Evolutionary conservation across 2,888 invertebrate species (phyloP).

Genomic region (Stenolophus ochropezus): DNA sequence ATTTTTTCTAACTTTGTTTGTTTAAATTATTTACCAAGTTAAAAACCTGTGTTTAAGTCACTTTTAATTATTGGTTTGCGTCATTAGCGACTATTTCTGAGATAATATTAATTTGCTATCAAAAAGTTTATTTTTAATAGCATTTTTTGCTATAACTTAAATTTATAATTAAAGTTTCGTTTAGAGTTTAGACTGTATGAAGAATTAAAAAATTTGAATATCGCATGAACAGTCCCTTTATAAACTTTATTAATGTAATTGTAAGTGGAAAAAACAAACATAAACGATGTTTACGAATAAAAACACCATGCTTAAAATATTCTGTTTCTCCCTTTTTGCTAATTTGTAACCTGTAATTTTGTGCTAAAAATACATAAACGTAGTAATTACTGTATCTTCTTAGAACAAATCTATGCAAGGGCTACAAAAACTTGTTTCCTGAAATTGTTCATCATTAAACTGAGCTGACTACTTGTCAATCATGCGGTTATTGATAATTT

Average conservation of each 20-base stretch:
- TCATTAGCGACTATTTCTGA: neutral
- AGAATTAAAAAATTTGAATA: too few relatives aligned
- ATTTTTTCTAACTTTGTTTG: slow-evolving; percentile 21
- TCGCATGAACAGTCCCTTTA: too few relatives aligned
- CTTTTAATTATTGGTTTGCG: slow-evolving; percentile 18
- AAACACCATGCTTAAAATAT: neutral
- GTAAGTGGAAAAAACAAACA: neutral
- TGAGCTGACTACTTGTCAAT: slow-evolving; percentile 16
- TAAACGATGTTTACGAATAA: neutral
- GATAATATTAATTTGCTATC: neutral
- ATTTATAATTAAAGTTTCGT: too few relatives aligned
- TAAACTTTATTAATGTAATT: too few relatives aligned
- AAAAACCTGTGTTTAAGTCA: neutral
- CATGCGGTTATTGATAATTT: slow-evolving; percentile 21
- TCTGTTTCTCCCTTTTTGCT: neutral
- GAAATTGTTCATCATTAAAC: slow-evolving; percentile 18
- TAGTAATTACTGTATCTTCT: slow-evolving; percentile 21
- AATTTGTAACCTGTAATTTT: slow-evolving; percentile 5
- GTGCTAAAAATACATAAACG: slow-evolving; percentile 11
- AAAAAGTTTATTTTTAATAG: neutral
- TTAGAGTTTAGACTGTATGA: too few relatives aligned
- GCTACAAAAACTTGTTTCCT: slow-evolving; percentile 13
- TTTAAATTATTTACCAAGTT: slow-evolving; percentile 16
- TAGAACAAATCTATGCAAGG: slow-evolving; percentile 1
- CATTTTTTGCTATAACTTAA: neutral